Evolutionary conservation across 1,140 invertebrate genomes (phyloP).

Genomic region (Pseudoatta argentina): DNA sequence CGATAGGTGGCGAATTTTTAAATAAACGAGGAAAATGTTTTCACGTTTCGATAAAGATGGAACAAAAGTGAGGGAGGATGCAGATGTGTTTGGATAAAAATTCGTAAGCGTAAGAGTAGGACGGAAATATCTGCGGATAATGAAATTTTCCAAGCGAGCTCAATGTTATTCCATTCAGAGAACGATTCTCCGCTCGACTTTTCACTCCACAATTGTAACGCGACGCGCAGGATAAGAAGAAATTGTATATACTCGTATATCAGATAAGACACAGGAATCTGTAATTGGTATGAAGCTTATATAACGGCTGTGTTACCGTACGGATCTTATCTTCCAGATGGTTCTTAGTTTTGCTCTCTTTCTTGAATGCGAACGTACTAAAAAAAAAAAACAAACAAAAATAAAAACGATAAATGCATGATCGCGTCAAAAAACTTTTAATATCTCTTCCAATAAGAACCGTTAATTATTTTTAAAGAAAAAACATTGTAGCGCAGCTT

Average conservation of each 20-base stretch:
- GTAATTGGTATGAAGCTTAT: conserved; percentile 73
- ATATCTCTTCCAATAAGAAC: conserved; percentile 26
- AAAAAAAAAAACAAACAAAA: neutral
- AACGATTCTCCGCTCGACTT: neutral
- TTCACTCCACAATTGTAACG: conserved; percentile 41
- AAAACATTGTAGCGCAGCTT: neutral
- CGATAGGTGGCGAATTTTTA: neutral
- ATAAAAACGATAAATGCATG: conserved; percentile 34
- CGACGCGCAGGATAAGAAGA: conserved; percentile 30
- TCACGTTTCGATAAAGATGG: neutral
- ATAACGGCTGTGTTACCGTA: conserved; percentile 74
- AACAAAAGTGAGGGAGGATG: neutral
- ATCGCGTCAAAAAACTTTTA: conserved; percentile 46
- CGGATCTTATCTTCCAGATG: conserved; percentile 72
- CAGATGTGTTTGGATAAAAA: neutral
- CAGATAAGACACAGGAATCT: conserved; percentile 59
- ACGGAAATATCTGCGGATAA: neutral
- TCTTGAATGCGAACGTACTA: conserved; percentile 31
- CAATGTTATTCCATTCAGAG: neutral
- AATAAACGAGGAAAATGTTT: neutral
- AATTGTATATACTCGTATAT: conserved; percentile 48
- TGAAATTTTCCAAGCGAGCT: neutral
- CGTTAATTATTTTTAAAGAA: neutral
- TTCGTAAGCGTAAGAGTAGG: neutral
- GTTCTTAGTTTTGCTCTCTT: conserved; percentile 64